Conservation (phyloP, 2,113 vertebrate species). For the Atrichornis clamosus region DNA sequence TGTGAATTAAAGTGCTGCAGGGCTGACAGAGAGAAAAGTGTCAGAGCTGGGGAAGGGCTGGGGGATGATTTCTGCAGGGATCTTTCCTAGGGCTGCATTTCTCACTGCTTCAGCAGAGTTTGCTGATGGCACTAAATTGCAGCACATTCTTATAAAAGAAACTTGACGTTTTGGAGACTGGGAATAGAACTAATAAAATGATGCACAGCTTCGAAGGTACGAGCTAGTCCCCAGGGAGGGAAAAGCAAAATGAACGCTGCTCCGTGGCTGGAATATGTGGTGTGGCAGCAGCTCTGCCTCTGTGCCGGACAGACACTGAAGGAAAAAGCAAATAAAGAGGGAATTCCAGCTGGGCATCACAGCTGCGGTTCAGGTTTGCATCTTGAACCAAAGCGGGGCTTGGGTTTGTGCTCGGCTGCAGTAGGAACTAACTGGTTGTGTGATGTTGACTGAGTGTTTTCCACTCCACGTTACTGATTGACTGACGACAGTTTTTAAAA, state of each 20-base stretch:
- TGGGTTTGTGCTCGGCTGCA: neutral
- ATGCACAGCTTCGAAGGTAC: neutral
- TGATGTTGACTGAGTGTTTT: neutral
- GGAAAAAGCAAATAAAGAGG: neutral
- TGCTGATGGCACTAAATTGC: constrained; percentile 36
- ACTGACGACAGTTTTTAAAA: neutral
- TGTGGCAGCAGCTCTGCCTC: neutral
- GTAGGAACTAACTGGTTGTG: neutral
- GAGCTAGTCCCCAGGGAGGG: neutral
- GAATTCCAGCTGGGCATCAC: neutral
- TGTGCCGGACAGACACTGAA: neutral
- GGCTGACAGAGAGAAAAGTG: neutral
- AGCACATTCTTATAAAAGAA: neutral
- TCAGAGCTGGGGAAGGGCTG: neutral
- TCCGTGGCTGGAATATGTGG: neutral
- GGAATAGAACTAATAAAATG: constrained; percentile 48
- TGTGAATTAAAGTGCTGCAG: neutral
- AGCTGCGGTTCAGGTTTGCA: neutral
- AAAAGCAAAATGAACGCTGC: neutral
- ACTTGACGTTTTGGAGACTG: neutral
- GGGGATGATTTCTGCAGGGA: neutral
- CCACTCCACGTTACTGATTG: neutral
- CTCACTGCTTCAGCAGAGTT: neutral
- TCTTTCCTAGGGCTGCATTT: neutral
- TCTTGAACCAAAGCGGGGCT: neutral